A percentile compares a stretch with the other conserved stretches of the same genome.
Conservation (phyloP, 2,797 vertebrate species). For the Oreortyx pictus region DNA sequence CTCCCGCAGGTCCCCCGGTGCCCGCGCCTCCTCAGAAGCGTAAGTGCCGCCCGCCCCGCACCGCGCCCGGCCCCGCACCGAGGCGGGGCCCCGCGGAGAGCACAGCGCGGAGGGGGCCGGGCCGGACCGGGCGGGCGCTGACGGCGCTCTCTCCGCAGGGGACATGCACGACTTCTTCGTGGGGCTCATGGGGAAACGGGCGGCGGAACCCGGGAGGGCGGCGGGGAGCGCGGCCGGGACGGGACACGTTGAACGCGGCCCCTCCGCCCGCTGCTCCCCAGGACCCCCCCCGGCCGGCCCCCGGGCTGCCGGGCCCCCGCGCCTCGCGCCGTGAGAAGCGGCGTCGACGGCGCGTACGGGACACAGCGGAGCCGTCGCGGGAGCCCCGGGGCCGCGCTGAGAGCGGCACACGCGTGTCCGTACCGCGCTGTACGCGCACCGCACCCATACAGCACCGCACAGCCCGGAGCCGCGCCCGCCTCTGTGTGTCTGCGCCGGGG, state of each 20-base stretch:
- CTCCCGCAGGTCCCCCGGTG: conserved; percentile 79
- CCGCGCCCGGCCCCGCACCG: not conserved
- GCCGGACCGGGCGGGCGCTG: not conserved
- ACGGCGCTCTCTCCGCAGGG: conserved; percentile 77
- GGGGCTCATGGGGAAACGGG: conserved; percentile 95
- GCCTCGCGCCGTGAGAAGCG: not conserved
- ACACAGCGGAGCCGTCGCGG: too few relatives aligned
- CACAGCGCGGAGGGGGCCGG: not conserved
- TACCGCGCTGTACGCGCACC: not conserved
- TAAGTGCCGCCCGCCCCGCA: conserved; percentile 77
- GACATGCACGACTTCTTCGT: conserved; percentile 97
- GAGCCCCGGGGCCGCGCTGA: too few relatives aligned
- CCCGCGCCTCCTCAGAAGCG: conserved; percentile 84
- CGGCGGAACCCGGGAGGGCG: conserved; percentile 78
- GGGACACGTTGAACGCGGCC: not conserved
- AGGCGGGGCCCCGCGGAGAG: not conserved
- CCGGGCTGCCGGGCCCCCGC: not conserved
- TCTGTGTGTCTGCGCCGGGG: not conserved
- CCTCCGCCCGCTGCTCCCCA: not conserved
- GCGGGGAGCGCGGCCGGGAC: not conserved
- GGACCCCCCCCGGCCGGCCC: not conserved
- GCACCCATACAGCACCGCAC: not conserved
- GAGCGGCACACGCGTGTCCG: too few relatives aligned
- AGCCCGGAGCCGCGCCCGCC: not conserved
- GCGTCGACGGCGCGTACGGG: not conserved